Conservation (phyloP, 2,888 invertebrate genomes). For the Drosophila kokeensis region DNA sequence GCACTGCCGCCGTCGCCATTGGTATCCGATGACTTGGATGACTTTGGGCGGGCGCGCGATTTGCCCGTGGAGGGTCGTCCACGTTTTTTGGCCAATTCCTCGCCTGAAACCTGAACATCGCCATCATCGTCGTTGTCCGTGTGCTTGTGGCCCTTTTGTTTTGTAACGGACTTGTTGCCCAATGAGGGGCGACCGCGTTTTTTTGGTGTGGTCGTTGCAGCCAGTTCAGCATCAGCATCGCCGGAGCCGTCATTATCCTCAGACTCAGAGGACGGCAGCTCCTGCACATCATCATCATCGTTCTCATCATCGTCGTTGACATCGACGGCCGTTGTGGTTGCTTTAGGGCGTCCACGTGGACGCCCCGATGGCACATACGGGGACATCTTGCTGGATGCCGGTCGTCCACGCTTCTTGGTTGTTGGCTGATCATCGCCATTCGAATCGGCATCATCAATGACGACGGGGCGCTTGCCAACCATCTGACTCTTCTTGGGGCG, state of each 20-base stretch:
- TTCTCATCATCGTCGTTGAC: conserved; percentile 11
- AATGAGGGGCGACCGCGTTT: conserved; percentile 64
- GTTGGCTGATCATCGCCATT: conserved; percentile 34
- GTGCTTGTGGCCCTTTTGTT: conserved; percentile 37
- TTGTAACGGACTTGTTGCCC: conserved; percentile 46
- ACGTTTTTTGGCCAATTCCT: conserved; percentile 50
- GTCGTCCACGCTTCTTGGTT: conserved; percentile 65
- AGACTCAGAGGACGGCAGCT: conserved; percentile 26
- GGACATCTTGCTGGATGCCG: conserved; percentile 18
- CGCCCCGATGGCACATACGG: conserved; percentile 68
- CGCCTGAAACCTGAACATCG: conserved; percentile 39
- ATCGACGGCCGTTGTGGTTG: not conserved
- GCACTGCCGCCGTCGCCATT: conserved; percentile 8
- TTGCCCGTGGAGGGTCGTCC: conserved; percentile 29
- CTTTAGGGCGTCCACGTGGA: conserved; percentile 78
- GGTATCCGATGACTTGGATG: not conserved
- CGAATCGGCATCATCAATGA: conserved; percentile 21
- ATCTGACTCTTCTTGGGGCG: conserved; percentile 68
- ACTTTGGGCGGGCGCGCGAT: conserved; percentile 14
- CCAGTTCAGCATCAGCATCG: conserved; percentile 15
- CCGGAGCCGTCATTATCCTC: conserved; percentile 31
- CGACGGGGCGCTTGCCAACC: not conserved
- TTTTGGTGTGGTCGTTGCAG: conserved; percentile 45
- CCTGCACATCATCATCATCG: conserved; percentile 11
- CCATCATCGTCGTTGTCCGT: conserved; percentile 25